phyloP scores from a whole-genome alignment of 2,888 invertebrate genomes.

The Suillia variegata region DNA sequence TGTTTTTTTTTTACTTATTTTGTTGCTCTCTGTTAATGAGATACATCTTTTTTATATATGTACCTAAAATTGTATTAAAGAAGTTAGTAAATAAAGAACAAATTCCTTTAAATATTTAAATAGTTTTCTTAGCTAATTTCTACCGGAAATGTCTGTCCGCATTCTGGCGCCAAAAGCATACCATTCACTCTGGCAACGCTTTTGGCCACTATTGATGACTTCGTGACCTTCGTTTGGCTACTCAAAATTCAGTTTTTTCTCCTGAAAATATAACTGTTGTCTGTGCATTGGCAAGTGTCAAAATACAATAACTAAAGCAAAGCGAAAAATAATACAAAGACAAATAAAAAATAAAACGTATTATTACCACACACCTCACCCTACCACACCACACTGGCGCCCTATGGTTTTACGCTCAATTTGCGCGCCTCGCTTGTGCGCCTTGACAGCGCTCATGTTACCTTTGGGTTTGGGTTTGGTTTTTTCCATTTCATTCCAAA shows the following conservation, averaged over 20 bases:
- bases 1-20: neutral
- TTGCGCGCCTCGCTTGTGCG: constrained; percentile 32
- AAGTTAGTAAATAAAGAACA: neutral
- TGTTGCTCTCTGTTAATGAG: constrained; percentile 12
- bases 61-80: neutral
- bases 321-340: constrained; percentile 31
- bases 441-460: neutral
- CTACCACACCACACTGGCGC: constrained; percentile 42
- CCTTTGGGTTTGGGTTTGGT: neutral
- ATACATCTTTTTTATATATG: constrained; percentile 10
- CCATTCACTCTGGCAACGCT: neutral
- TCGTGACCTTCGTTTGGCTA: constrained; percentile 46
- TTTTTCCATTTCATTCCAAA: neutral
- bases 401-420: constrained; percentile 59
- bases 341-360: neutral
- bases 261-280: constrained; percentile 48
- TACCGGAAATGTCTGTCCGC: neutral
- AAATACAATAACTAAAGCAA: constrained; percentile 36
- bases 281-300: constrained; percentile 45
- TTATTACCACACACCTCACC: neutral
- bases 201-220: too few species aligned
- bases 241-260: constrained; percentile 55
- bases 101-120: too few species aligned
- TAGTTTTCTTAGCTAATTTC: too few species aligned
- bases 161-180: constrained; percentile 2